Percentiles rank a stretch among this genome's conserved stretches.
Conservation (phyloP, 2,888 invertebrate genomes). For the Cetonia aurata region DNA sequence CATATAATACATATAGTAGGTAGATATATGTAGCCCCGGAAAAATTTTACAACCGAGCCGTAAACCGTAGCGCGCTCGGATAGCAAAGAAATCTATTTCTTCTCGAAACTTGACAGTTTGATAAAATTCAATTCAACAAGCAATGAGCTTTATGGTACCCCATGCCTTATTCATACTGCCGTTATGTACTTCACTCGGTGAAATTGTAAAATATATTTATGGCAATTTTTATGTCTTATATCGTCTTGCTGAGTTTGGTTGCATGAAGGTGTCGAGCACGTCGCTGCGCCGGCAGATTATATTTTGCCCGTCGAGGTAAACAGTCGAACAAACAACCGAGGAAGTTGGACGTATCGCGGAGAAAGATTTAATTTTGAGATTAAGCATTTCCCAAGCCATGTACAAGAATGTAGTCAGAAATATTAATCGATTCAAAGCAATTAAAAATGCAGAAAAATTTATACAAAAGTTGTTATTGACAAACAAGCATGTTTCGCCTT, state of each 20-base stretch:
- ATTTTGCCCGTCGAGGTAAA: slow-evolving; percentile 12
- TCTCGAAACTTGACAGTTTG: slow-evolving; percentile 21
- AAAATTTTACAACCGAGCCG: slow-evolving; percentile 20
- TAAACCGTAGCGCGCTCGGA: slow-evolving; percentile 3
- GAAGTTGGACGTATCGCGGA: not conserved
- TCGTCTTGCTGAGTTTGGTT: slow-evolving; percentile 46
- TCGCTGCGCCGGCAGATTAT: not conserved
- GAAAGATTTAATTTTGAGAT: slow-evolving; percentile 10
- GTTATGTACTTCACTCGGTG: slow-evolving; percentile 62
- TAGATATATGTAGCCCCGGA: not conserved
- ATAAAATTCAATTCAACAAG: slow-evolving; percentile 46
- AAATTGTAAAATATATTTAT: slow-evolving; percentile 66
- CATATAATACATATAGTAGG: no score
- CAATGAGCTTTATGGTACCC: slow-evolving; percentile 45
- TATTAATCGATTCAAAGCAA: no score
- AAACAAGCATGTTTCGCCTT: no score
- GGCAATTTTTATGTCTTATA: slow-evolving; percentile 62
- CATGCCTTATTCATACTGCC: slow-evolving; percentile 61
- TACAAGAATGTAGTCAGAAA: no score
- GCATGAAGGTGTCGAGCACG: slow-evolving; percentile 15
- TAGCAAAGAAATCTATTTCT: slow-evolving; percentile 21
- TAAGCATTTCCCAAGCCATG: no score
- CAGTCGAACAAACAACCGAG: slow-evolving; percentile 18
- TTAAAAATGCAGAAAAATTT: no score
- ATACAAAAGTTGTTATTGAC: no score